phyloP scores from a whole-genome alignment of 1,140 invertebrate genomes.

The Drosophila yakuba region DNA sequence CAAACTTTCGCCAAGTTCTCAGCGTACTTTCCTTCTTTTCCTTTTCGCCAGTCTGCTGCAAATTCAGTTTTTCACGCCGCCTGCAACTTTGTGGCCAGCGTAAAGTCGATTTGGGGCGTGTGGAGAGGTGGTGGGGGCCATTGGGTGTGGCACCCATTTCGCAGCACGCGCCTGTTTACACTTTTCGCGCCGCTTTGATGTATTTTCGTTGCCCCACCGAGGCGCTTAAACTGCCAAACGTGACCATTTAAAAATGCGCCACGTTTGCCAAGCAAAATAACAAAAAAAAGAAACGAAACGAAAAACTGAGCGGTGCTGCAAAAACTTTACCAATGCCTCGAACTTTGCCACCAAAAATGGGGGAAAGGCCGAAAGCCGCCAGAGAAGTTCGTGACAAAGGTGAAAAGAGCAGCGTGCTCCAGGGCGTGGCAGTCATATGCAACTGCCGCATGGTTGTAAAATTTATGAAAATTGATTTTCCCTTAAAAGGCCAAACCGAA shows the following conservation, averaged over 20 bases:
- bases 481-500: slow-evolving; percentile 59
- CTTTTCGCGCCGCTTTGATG: slow-evolving; percentile 78
- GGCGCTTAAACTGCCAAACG: slow-evolving; percentile 79
- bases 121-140: not conserved
- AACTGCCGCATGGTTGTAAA: slow-evolving; percentile 67
- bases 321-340: slow-evolving; percentile 65
- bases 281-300: not conserved
- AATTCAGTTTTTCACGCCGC: slow-evolving; percentile 59
- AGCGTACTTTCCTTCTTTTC: slow-evolving; percentile 26
- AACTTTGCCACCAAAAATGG: slow-evolving; percentile 38
- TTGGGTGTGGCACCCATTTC: slow-evolving; percentile 36
- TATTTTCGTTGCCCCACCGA: slow-evolving; percentile 55
- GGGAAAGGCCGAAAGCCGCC: slow-evolving; percentile 10
- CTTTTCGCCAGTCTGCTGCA: slow-evolving; percentile 42
- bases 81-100: slow-evolving; percentile 67
- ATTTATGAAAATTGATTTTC: slow-evolving; percentile 81
- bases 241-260: slow-evolving; percentile 82
- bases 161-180: slow-evolving; percentile 75
- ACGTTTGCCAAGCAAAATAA: slow-evolving; percentile 59
- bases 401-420: slow-evolving; percentile 49
- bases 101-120: slow-evolving; percentile 25
- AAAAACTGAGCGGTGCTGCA: slow-evolving; percentile 3
- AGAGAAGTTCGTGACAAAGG: slow-evolving; percentile 72
- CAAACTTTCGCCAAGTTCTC: slow-evolving; percentile 75
- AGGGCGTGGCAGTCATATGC: slow-evolving; percentile 66